Conservation (phyloP, 2,888 invertebrate genomes). For the Acanthoscelides obtectus region DNA sequence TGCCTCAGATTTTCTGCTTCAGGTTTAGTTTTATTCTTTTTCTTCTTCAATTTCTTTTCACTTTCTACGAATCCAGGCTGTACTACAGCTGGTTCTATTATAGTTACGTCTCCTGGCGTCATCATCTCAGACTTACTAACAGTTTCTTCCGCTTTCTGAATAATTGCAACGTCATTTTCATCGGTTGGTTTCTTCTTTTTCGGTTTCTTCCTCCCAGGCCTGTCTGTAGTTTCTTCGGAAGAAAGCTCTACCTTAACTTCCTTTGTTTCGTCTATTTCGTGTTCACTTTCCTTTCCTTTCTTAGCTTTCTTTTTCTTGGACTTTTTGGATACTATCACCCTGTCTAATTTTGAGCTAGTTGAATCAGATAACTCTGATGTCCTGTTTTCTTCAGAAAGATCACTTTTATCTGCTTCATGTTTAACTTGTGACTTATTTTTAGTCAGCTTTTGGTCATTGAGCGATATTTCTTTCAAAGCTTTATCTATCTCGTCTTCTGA, state of each 20-base stretch:
- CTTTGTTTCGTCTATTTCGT: conserved; percentile 4
- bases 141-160: not conserved
- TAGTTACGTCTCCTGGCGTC: not conserved
- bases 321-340: conserved; percentile 1
- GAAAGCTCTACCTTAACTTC: not conserved
- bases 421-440: conserved; percentile 18
- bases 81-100: not conserved
- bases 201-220: not conserved
- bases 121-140: not conserved
- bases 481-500: conserved; percentile 11
- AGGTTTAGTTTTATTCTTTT: conserved; percentile 1
- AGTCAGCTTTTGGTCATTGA: conserved; percentile 8
- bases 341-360: not conserved
- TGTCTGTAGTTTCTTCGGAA: not conserved
- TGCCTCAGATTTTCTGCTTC: not conserved
- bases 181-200: not conserved
- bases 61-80: not conserved
- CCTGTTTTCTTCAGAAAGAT: conserved; percentile 6
- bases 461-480: conserved; percentile 9
- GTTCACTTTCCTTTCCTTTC: conserved; percentile 3
- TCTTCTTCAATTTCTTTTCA: not conserved
- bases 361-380: not conserved
- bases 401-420: not conserved
- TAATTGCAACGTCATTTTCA: not conserved
- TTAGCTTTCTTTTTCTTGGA: conserved; percentile 12